phyloP scores from a whole-genome alignment of 2,888 invertebrate species.

The Ormyrus thymus region DNA sequence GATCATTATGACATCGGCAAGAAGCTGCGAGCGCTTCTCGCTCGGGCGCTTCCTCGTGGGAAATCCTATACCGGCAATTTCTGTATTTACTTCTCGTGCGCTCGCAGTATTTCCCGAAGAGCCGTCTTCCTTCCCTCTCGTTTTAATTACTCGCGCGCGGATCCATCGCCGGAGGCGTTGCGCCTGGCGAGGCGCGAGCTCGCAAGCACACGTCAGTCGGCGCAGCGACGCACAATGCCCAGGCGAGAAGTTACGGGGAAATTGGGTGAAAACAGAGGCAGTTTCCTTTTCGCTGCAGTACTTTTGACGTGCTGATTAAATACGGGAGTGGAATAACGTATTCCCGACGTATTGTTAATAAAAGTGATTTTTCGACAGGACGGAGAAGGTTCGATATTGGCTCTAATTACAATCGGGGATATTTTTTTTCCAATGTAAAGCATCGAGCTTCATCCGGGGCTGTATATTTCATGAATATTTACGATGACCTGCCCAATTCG shows the following conservation, averaged over 20 bases:
- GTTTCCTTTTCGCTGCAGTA: too few species aligned
- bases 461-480: constrained; percentile 34
- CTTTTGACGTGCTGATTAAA: too few species aligned
- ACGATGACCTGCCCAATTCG: constrained; percentile 2
- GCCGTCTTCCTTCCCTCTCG: neutral
- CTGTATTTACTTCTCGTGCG: constrained; percentile 34
- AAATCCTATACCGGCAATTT: constrained; percentile 44
- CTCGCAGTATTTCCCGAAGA: constrained; percentile 7
- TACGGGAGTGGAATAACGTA: too few species aligned
- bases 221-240: too few species aligned
- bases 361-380: too few species aligned
- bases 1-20: too few species aligned
- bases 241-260: too few species aligned
- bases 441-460: neutral
- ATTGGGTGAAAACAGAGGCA: too few species aligned
- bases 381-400: constrained; percentile 8
- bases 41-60: constrained; percentile 38
- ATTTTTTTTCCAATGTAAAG: constrained; percentile 23
- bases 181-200: neutral
- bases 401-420: neutral
- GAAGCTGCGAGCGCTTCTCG: too few species aligned
- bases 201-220: too few species aligned
- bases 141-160: constrained; percentile 37
- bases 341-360: too few species aligned
- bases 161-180: neutral